These are phyloP conservation scores for Cephalopholis sonnerati DNA, from an alignment of 2,113 vertebrate genomes.

Conservation along the genomic window DNA sequence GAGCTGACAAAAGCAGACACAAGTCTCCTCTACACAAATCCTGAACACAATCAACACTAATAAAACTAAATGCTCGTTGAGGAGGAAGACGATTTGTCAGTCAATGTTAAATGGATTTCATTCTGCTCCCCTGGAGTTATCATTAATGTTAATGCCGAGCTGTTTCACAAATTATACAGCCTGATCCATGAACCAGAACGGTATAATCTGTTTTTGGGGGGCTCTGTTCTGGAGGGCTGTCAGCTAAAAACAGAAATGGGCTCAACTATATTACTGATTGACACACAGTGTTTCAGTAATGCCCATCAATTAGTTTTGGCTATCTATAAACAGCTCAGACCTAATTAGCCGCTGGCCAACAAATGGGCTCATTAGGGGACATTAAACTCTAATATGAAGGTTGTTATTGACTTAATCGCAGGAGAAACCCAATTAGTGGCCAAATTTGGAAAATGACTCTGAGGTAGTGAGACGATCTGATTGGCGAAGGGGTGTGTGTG, in stretches of 20 bases:
- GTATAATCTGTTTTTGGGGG: conserved; percentile 66
- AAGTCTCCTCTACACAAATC: conserved; percentile 48
- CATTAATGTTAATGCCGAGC: conserved; percentile 73
- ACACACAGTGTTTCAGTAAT: conserved; percentile 61
- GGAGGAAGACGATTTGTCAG: conserved; percentile 69
- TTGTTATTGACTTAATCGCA: conserved; percentile 82
- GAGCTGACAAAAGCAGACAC: conserved; percentile 57
- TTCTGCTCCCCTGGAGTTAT: conserved; percentile 68
- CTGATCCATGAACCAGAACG: conserved; percentile 66
- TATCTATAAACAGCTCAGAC: conserved; percentile 78
- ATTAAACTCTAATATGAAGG: conserved; percentile 83
- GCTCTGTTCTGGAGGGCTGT: conserved; percentile 17
- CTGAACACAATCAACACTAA: conserved; percentile 63
- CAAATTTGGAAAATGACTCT: conserved; percentile 72
- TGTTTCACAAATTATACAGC: conserved; percentile 73
- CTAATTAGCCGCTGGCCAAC: conserved; percentile 77
- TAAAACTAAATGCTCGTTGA: conserved; percentile 66
- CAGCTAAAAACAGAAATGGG: conserved; percentile 57
- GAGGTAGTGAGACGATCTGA: conserved; percentile 63
- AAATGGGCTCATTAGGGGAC: conserved; percentile 80
- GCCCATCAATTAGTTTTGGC: conserved; percentile 77
- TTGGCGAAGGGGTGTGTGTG: conserved; percentile 6
- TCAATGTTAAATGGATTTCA: conserved; percentile 75
- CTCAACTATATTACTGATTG: conserved; percentile 59
- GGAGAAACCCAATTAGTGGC: conserved; percentile 78